Evolutionary conservation across 2,797 vertebrate species (phyloP).

Genomic region (Octomys mimax): DNA sequence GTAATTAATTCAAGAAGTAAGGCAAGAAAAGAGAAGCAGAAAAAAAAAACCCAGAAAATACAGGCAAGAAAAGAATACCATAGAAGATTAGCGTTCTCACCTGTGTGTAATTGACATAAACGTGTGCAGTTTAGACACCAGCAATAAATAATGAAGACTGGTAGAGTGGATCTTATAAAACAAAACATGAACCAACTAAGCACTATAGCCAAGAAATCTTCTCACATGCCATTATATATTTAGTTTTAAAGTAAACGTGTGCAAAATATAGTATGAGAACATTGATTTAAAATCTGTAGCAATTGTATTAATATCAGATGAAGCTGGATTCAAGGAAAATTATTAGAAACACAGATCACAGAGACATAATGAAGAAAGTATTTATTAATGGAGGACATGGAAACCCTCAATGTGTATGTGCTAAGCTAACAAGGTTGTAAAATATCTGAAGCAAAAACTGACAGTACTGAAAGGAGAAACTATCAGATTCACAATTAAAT

Average conservation of each 20-base stretch:
- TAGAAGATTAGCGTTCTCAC: not conserved
- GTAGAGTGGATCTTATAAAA: not conserved
- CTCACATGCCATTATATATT: not conserved
- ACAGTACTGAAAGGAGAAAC: not conserved
- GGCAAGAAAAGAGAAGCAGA: not conserved
- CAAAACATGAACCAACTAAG: not conserved
- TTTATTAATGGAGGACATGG: not conserved
- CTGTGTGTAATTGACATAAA: not conserved
- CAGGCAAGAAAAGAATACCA: not conserved
- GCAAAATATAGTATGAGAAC: not conserved
- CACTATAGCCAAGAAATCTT: not conserved
- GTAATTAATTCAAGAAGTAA: not conserved
- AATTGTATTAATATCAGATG: not conserved
- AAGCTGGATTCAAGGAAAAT: not conserved
- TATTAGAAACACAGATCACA: not conserved
- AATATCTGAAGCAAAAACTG: not conserved
- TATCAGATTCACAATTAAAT: not conserved
- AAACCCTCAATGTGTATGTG: not conserved
- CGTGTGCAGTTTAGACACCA: not conserved
- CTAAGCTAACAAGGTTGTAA: not conserved
- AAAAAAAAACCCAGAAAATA: not conserved
- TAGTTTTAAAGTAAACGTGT: not conserved
- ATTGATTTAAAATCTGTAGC: not conserved
- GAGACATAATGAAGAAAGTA: not conserved
- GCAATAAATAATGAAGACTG: not conserved